Percentiles rank a stretch among this genome's conserved stretches.
phyloP scores from a whole-genome alignment of 2,113 vertebrate species.

The Clarias gariepinus region DNA sequence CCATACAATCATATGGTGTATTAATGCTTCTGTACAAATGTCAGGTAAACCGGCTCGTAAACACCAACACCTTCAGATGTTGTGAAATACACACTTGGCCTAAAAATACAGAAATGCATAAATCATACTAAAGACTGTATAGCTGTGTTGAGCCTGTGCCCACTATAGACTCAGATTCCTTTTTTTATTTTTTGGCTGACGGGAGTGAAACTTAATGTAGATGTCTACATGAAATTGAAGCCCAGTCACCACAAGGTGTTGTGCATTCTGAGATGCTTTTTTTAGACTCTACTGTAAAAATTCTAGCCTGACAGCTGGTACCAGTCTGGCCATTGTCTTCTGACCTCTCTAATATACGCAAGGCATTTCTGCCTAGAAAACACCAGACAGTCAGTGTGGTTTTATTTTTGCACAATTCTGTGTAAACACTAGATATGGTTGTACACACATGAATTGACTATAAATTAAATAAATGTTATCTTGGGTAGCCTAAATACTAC shows the following conservation, averaged over 20 bases:
- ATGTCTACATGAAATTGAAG: not conserved
- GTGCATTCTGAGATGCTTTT: not conserved
- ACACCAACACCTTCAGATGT: slow-evolving; percentile 3
- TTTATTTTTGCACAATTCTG: not conserved
- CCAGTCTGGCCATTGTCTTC: not conserved
- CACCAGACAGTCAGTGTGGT: not conserved
- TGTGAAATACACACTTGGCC: not conserved
- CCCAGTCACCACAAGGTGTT: not conserved
- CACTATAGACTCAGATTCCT: not conserved
- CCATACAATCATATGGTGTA: not conserved
- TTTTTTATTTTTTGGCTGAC: not conserved
- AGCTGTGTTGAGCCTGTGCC: not conserved
- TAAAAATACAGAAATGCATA: not conserved
- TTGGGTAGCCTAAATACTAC: not conserved
- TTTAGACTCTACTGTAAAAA: not conserved
- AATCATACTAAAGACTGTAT: not conserved
- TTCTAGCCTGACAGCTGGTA: not conserved
- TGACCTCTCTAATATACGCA: not conserved
- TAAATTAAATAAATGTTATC: too few relatives aligned
- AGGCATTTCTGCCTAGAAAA: not conserved
- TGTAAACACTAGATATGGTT: not conserved
- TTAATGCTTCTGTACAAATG: not conserved
- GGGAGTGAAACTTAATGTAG: not conserved
- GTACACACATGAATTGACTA: not conserved
- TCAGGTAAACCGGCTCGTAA: not conserved